Evolutionary conservation across 35 echinoderm and acorn worm species (phyloP), one percentile per base, ranked within the genome.

Genomic region (Apostichopus californicus): DNA sequence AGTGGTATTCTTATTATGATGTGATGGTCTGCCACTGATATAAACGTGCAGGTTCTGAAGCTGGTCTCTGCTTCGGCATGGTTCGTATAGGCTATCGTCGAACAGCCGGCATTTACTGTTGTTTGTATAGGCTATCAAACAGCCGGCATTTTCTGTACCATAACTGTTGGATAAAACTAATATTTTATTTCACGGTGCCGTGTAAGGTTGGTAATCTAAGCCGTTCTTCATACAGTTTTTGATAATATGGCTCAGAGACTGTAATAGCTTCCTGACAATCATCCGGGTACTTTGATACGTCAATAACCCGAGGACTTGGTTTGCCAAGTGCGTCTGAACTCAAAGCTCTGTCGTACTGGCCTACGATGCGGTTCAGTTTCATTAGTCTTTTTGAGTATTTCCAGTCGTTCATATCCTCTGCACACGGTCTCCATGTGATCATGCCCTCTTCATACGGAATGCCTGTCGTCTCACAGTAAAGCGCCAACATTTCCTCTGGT

Each of bases 401-500:
- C 88, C 88, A 90, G 13, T 77, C 73, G 3, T 78, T 2, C 28
- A 90, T 5, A 24, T 90, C 88, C 77, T 90, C 53, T 34, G 15
- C 3, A 81, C 90, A 34, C 1, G 77, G 12, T 83, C 78, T 56
- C 90, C 90, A 92, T 22, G 81, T 18, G 12, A 82, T 63, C 90
- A 92, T 92, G n/a, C 59, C 21, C 71, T 79, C 60, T 26, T 78
- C 61, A 59, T 80, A 97, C 2, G 91, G 93, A 10, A 97, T 73
- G 15, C 94, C 91, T 8, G 92, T 91, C 53, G 88, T 92, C 26
- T 93, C 54, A 57, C 96, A 97, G 63, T 97, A 97, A 14, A 91
- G 53, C 65, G 79, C 34, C 60, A 97, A 61, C 9, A 93, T 63
- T 17, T 77, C 94, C 54, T 80, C 55, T 8, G 96, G 96, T 66